These are phyloP conservation scores for Tenebrosternarchus preto DNA, from an alignment of 2,113 vertebrate genomes.

Conservation along the genomic window DNA sequence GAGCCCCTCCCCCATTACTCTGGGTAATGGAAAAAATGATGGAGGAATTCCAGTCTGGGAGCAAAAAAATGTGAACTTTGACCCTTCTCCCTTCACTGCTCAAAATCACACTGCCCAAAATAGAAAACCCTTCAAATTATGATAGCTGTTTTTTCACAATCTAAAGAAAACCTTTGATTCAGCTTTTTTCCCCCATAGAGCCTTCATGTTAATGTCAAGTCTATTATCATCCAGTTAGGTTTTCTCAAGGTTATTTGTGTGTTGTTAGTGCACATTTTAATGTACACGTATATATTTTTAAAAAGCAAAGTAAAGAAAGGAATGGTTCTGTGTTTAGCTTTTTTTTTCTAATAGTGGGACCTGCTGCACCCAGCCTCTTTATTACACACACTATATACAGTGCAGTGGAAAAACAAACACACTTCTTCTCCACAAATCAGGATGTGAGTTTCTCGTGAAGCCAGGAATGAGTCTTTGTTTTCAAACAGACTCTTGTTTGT, in stretches of 20 bases:
- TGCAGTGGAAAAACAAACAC: conserved; percentile 44
- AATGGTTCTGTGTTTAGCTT: conserved; percentile 4
- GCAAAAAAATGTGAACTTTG: conserved; percentile 83
- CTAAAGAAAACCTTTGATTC: conserved; percentile 53
- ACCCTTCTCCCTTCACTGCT: conserved; percentile 72
- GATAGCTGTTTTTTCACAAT: conserved; percentile 55
- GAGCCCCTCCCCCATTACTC: conserved; percentile 70
- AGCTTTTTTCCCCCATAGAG: conserved; percentile 20
- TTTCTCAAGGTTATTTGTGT: neutral
- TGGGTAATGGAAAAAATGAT: conserved; percentile 86
- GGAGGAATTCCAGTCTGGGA: conserved; percentile 81
- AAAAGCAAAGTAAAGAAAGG: neutral
- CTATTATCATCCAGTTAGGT: neutral
- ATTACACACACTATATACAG: conserved; percentile 31
- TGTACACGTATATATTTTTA: neutral
- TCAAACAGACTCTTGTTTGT: conserved; percentile 21
- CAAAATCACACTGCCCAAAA: conserved; percentile 75
- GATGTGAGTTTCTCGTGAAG: conserved; percentile 41
- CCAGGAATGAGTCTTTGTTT: conserved; percentile 39
- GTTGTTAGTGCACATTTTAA: neutral
- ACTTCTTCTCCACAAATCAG: conserved; percentile 46
- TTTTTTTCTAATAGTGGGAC: conserved; percentile 33
- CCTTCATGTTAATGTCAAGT: neutral
- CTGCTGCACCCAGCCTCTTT: conserved; percentile 31
- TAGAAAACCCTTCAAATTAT: conserved; percentile 75